Conservation (phyloP, 2,888 invertebrate species). For the Agapetus fuscipes region DNA sequence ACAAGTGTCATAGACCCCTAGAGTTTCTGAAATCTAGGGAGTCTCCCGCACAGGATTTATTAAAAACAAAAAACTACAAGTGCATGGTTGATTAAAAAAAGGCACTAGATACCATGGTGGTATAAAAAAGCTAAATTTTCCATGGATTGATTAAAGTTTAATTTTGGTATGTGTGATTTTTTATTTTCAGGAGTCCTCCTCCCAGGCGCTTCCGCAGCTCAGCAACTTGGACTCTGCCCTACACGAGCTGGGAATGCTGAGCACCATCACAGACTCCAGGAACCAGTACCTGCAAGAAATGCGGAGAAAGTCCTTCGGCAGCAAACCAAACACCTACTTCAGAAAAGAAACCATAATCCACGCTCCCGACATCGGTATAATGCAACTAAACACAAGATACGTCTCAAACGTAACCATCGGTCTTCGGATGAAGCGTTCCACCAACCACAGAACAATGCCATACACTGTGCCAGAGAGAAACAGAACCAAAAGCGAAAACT, state of each 20-base stretch:
- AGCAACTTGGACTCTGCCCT: constrained; percentile 49
- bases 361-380: constrained; percentile 32
- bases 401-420: constrained; percentile 54
- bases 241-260: constrained; percentile 52
- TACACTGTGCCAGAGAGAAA: constrained; percentile 48
- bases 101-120: too few species aligned
- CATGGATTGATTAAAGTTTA: too few species aligned
- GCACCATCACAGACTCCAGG: constrained; percentile 47
- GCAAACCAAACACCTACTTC: constrained; percentile 28
- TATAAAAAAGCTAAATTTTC: too few species aligned
- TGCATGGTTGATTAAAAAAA: too few species aligned
- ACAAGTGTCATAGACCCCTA: too few species aligned
- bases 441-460: constrained; percentile 48
- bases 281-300: constrained; percentile 48
- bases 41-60: too few species aligned
- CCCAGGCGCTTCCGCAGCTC: constrained; percentile 22
- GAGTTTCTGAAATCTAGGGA: too few species aligned
- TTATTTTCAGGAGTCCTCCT: neutral
- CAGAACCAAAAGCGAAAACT: constrained; percentile 54
- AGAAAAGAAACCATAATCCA: constrained; percentile 22
- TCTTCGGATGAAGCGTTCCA: constrained; percentile 45
- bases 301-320: constrained; percentile 17
- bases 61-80: too few species aligned
- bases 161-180: too few species aligned
- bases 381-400: constrained; percentile 50